Percentiles rank a stretch among this genome's conserved stretches.
Evolutionary conservation across 2,113 vertebrate genomes (phyloP).

Genomic region (Pycnonotus jocosus): DNA sequence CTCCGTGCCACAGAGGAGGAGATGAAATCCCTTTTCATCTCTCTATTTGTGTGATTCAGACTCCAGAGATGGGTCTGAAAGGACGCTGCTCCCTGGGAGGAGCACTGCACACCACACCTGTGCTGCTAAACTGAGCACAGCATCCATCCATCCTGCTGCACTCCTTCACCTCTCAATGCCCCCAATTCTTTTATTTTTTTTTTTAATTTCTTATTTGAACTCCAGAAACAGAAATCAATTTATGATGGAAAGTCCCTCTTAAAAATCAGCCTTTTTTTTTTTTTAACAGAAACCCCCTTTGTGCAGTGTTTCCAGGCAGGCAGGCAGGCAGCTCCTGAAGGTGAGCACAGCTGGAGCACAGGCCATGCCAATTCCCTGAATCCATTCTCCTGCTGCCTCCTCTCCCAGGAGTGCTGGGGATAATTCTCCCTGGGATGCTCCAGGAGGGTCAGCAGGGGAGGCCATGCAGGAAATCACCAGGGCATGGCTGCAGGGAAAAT

Average conservation of each 20-base stretch:
- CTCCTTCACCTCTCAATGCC: background rate
- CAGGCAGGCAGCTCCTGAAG: background rate
- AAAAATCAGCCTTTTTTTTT: background rate
- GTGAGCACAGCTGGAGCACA: background rate
- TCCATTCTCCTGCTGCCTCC: background rate
- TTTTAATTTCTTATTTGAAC: background rate
- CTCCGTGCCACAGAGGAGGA: background rate
- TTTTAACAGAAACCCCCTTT: background rate
- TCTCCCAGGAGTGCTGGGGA: background rate
- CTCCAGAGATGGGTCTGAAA: background rate
- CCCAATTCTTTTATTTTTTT: background rate
- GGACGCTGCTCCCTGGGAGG: background rate
- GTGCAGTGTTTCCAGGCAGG: background rate
- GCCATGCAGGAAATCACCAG: background rate
- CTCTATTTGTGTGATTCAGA: no score
- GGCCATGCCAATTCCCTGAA: background rate
- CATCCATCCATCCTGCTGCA: background rate
- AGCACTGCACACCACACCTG: background rate
- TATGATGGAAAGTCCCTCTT: background rate
- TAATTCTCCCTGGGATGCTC: background rate
- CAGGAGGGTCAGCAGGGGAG: background rate
- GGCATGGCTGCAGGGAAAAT: background rate
- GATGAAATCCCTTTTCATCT: background rate
- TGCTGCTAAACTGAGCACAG: background rate
- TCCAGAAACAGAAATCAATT: background rate